Percentiles rank a stretch among this genome's conserved stretches.
phyloP scores from a whole-genome alignment of 2,888 invertebrate species.

The Sinotaia quadrata region DNA sequence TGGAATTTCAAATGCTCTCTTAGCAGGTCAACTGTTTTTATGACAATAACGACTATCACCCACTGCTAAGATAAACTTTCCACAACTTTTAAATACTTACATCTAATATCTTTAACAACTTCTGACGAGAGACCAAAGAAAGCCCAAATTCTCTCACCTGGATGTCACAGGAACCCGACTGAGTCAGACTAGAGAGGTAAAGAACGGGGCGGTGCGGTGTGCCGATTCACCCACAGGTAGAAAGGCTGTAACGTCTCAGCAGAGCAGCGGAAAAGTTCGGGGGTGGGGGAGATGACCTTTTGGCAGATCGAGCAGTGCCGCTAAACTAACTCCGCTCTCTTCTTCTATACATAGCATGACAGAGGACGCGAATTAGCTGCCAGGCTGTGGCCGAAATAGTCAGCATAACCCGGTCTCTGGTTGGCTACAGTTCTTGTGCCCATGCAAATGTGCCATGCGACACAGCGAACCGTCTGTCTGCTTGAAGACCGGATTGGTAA shows the following conservation, averaged over 20 bases:
- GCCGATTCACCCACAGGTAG: background rate
- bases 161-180: conserved; percentile 1
- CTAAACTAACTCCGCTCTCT: background rate
- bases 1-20: conserved; percentile 1
- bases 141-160: conserved; percentile 1
- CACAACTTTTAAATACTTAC: background rate
- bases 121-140: background rate
- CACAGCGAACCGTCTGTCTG: no score
- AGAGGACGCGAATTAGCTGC: background rate
- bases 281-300: conserved; percentile 6
- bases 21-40: background rate
- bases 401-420: background rate
- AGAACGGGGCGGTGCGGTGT: background rate
- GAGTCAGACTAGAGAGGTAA: background rate
- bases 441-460: conserved; percentile 5
- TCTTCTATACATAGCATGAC: no score
- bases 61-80: background rate
- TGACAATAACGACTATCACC: background rate
- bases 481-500: no score
- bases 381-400: background rate
- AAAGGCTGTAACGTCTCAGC: background rate
- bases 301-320: conserved; percentile 1
- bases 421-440: background rate
- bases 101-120: background rate
- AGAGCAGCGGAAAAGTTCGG: background rate